Evolutionary conservation across 92 coral and sea anemone genomes (phyloP).

Genomic region (Siderastrea radians): DNA sequence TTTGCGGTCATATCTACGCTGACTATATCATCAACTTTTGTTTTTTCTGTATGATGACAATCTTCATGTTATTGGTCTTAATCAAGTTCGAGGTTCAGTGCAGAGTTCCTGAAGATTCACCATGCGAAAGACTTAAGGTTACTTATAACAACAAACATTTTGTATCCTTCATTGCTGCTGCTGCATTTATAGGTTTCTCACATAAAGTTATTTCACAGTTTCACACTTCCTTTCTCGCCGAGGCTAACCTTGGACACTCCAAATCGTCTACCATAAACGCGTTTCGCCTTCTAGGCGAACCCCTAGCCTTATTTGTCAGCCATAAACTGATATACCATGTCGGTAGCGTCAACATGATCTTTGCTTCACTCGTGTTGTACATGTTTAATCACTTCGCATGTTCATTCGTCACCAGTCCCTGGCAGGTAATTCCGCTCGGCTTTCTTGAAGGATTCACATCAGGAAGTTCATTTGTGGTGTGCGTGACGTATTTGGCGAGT

Average conservation of each 20-base stretch:
- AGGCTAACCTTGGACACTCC: slow-evolving; percentile 66
- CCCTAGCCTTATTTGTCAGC: slow-evolving; percentile 84
- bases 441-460: slow-evolving; percentile 79
- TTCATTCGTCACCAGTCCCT: slow-evolving; percentile 82
- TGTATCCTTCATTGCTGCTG: slow-evolving; percentile 71
- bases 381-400: slow-evolving; percentile 76
- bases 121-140: slow-evolving; percentile 69
- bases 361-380: slow-evolving; percentile 72
- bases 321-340: slow-evolving; percentile 77
- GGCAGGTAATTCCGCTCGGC: slow-evolving; percentile 86
- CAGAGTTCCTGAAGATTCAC: slow-evolving; percentile 43
- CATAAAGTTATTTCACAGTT: slow-evolving; percentile 81
- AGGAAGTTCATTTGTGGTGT: slow-evolving; percentile 84
- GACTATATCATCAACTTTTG: slow-evolving; percentile 94
- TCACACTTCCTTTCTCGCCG: slow-evolving; percentile 70
- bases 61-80: slow-evolving; percentile 77
- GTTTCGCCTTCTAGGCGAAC: slow-evolving; percentile 88
- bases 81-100: slow-evolving; percentile 78
- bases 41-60: slow-evolving; percentile 80
- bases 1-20: slow-evolving; percentile 86
- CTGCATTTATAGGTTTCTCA: slow-evolving; percentile 84
- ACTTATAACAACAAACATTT: slow-evolving; percentile 83
- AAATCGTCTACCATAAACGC: slow-evolving; percentile 72
- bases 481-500: slow-evolving; percentile 79
- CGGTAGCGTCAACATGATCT: slow-evolving; percentile 86